Percentiles rank a stretch among this genome's conserved stretches.
Evolutionary conservation across 23 tunicate species (phyloP).

Genomic region (Pegea sp.): DNA sequence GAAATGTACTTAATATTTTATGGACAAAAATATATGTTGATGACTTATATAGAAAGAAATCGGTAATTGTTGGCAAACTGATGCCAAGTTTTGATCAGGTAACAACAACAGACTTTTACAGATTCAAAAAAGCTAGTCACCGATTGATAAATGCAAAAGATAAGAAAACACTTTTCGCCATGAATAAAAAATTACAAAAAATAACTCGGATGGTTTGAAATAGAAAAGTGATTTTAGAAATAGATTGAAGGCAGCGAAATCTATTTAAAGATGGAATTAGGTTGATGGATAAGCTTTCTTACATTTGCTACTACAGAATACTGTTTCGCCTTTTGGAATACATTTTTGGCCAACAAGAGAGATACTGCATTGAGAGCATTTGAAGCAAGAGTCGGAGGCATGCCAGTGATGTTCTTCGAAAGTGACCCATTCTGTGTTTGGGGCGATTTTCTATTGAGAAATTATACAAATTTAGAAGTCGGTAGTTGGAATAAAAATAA

Average conservation of each 20-base stretch:
- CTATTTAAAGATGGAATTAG: constrained; percentile 1
- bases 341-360: constrained; percentile 80
- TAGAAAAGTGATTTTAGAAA: not conserved
- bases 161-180: not conserved
- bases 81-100: too few species aligned
- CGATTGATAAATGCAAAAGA: too few species aligned
- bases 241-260: not conserved
- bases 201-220: not conserved
- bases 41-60: too few species aligned
- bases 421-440: constrained; percentile 90
- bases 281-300: too few species aligned
- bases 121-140: too few species aligned
- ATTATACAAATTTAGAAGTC: too few species aligned
- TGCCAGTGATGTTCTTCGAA: constrained; percentile 89
- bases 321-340: constrained; percentile 76
- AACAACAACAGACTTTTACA: too few species aligned
- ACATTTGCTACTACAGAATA: constrained; percentile 84
- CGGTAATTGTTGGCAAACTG: too few species aligned
- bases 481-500: too few species aligned
- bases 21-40: too few species aligned
- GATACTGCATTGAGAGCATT: constrained; percentile 39
- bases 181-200: not conserved
- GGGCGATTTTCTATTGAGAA: constrained; percentile 59
- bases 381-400: constrained; percentile 61
- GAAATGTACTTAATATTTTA: too few species aligned